Evolutionary conservation across 1,140 invertebrate genomes (phyloP).

Genomic region (Palaemon carinicauda): DNA sequence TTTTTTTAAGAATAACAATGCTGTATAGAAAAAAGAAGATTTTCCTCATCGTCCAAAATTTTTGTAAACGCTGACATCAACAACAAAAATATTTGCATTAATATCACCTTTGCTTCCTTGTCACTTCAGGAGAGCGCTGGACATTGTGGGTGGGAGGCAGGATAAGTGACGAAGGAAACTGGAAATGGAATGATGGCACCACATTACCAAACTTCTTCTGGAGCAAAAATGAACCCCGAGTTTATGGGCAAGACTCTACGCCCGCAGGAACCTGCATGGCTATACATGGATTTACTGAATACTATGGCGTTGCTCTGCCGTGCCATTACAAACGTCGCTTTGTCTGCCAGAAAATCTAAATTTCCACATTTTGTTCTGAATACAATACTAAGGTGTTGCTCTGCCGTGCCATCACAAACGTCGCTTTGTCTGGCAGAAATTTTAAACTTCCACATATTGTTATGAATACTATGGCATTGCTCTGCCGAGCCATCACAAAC

Average conservation of each 20-base stretch:
- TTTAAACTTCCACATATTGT: no score
- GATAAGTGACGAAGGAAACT: not conserved
- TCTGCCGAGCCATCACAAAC: no score
- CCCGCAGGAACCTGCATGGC: constrained; percentile 24
- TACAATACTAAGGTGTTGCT: no score
- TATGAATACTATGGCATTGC: no score
- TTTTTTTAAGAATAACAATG: not conserved
- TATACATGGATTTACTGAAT: constrained; percentile 15
- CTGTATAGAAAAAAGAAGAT: no score
- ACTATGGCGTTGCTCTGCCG: constrained; percentile 22
- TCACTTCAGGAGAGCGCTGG: constrained; percentile 13
- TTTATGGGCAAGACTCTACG: not conserved
- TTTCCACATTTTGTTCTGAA: no score
- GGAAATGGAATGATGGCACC: not conserved
- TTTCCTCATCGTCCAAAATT: no score
- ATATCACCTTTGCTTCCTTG: not conserved
- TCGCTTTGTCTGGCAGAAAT: no score
- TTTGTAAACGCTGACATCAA: not conserved
- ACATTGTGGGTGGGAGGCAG: constrained; percentile 36
- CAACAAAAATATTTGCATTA: not conserved
- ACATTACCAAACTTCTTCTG: not conserved
- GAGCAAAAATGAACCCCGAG: not conserved
- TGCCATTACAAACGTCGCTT: constrained; percentile 27
- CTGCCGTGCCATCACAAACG: no score
- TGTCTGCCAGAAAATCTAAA: constrained; percentile 9